A percentile compares a stretch with the other conserved stretches of the same genome.
Evolutionary conservation across 2,113 vertebrate genomes (phyloP).

Genomic region (Elachura formosa): DNA sequence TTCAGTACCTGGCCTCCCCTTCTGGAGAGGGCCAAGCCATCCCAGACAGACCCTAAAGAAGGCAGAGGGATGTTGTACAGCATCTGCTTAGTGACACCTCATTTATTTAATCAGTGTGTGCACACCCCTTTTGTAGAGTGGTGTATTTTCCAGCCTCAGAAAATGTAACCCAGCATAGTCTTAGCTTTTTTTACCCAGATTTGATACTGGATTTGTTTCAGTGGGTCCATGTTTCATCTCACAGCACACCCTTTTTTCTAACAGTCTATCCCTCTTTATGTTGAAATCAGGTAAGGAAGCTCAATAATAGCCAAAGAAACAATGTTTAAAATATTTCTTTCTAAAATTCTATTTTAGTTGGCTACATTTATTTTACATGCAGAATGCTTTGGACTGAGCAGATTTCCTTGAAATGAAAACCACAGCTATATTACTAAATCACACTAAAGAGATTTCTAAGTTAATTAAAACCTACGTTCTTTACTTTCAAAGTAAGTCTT

Average conservation of each 20-base stretch:
- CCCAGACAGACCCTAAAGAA: background rate
- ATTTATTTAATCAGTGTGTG: background rate
- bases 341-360: background rate
- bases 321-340: background rate
- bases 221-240: background rate
- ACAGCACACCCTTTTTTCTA: background rate
- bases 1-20: background rate
- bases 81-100: background rate
- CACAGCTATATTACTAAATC: background rate
- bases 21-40: background rate
- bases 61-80: background rate
- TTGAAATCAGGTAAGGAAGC: background rate
- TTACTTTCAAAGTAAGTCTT: background rate
- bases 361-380: background rate
- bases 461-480: background rate
- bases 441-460: background rate
- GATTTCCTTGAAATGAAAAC: background rate
- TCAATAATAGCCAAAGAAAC: background rate
- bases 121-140: background rate
- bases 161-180: background rate
- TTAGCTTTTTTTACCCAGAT: background rate
- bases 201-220: background rate
- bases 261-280: background rate
- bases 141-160: background rate
- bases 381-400: background rate